phyloP scores from a whole-genome alignment of 2,797 vertebrate species.

The Eurystomus glaucurus region DNA sequence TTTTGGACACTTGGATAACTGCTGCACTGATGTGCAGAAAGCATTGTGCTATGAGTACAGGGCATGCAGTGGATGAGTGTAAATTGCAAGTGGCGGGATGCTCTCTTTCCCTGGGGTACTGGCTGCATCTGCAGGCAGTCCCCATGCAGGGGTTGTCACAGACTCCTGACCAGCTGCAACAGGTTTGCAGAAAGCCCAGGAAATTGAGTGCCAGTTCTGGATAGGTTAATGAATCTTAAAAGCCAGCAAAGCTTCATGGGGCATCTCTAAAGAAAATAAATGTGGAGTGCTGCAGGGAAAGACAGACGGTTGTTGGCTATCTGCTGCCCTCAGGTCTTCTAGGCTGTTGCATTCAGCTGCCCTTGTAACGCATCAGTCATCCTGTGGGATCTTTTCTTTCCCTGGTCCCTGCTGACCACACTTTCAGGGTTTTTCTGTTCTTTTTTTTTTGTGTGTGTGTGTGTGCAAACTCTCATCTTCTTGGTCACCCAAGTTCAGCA shows the following conservation, averaged over 20 bases:
- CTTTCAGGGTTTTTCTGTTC: not conserved
- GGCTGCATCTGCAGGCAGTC: not conserved
- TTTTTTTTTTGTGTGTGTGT: no score
- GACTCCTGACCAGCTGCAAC: not conserved
- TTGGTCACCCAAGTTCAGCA: not conserved
- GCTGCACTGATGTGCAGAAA: not conserved
- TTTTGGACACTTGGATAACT: not conserved
- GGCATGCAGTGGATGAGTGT: not conserved
- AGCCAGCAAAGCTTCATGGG: not conserved
- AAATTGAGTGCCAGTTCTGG: not conserved
- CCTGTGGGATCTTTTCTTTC: not conserved
- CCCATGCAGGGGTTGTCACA: not conserved
- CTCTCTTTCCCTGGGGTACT: not conserved
- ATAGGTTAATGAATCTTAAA: not conserved
- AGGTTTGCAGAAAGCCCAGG: not conserved
- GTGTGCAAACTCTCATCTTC: not conserved
- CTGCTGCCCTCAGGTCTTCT: not conserved
- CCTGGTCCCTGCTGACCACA: not conserved
- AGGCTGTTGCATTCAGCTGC: not conserved
- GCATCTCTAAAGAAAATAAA: not conserved
- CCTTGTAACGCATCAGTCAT: not conserved
- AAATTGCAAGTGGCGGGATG: not conserved
- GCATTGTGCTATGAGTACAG: not conserved
- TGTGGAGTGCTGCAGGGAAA: not conserved
- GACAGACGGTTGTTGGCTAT: not conserved